These are phyloP conservation scores for Plagiodera versicolora DNA, from an alignment of 2,888 invertebrate species.

Conservation along the genomic window DNA sequence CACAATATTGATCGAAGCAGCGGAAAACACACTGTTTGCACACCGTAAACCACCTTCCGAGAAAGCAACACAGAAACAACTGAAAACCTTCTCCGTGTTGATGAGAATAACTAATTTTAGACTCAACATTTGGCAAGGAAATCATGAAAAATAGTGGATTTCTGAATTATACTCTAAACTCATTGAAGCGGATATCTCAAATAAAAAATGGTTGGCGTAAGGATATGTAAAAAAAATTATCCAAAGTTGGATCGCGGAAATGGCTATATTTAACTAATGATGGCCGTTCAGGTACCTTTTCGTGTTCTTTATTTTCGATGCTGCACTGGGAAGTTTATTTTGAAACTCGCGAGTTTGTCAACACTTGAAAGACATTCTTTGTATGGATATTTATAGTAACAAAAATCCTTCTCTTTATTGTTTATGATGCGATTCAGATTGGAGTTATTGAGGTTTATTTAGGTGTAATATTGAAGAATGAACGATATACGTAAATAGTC, in stretches of 20 bases:
- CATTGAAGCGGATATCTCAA: not conserved
- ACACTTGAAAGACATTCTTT: constrained; percentile 1
- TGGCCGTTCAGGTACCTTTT: constrained; percentile 3
- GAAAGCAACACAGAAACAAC: constrained; percentile 23
- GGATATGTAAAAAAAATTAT: not conserved
- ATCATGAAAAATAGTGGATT: constrained; percentile 31
- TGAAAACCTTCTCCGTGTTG: constrained; percentile 25
- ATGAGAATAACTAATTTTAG: constrained; percentile 39
- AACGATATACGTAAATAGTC: not conserved
- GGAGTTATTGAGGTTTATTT: too few relatives aligned
- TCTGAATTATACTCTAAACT: constrained; percentile 12
- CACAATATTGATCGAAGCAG: constrained; percentile 9
- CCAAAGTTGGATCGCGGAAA: constrained; percentile 13
- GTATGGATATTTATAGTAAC: not conserved
- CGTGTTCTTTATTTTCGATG: not conserved
- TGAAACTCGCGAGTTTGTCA: constrained; percentile 2
- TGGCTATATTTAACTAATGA: constrained; percentile 9
- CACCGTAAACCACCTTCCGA: constrained; percentile 23
- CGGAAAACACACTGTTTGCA: constrained; percentile 20
- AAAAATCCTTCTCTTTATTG: not conserved
- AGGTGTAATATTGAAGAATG: not conserved
- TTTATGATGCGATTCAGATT: too few relatives aligned
- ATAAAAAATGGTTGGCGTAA: not conserved
- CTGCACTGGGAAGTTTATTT: constrained; percentile 13
- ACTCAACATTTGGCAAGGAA: constrained; percentile 36